These are phyloP conservation scores for Valencia hispanica DNA, from an alignment of 2,797 vertebrate species.

Conservation along the genomic window DNA sequence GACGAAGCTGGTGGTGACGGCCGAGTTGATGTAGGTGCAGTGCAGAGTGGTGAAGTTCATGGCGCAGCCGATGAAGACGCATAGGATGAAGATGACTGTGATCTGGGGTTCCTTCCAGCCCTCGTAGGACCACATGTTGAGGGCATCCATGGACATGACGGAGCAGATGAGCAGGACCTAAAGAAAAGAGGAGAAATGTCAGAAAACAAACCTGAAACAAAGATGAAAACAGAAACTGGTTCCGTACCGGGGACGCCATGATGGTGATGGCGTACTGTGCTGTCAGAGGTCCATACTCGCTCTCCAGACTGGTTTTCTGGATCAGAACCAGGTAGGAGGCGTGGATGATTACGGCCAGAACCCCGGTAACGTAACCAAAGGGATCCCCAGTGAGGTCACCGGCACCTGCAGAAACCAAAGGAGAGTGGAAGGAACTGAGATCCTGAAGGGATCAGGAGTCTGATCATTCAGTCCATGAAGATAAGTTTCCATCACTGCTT, in stretches of 20 bases:
- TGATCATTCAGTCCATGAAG: too few species aligned
- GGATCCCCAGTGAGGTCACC: slow-evolving; percentile 94
- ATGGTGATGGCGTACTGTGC: slow-evolving; percentile 95
- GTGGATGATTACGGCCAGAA: slow-evolving; percentile 93
- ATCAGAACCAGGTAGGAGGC: slow-evolving; percentile 96
- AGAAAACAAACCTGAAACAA: background rate
- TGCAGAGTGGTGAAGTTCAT: slow-evolving; percentile 99
- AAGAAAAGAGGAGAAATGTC: slow-evolving; percentile 4
- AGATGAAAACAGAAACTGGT: background rate
- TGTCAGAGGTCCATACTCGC: slow-evolving; percentile 90
- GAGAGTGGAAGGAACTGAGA: background rate
- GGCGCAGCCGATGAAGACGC: slow-evolving; percentile 92
- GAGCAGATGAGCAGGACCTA: slow-evolving; percentile 86
- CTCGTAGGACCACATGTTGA: slow-evolving; percentile 91
- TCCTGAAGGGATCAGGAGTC: too few species aligned
- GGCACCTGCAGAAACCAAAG: slow-evolving; percentile 81
- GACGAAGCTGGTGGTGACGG: slow-evolving; percentile 98
- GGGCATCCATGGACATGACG: slow-evolving; percentile 90
- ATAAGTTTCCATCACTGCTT: background rate
- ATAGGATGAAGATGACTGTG: slow-evolving; percentile 87
- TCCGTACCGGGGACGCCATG: slow-evolving; percentile 83
- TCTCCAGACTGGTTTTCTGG: slow-evolving; percentile 92
- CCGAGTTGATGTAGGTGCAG: slow-evolving; percentile 98
- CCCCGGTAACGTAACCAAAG: slow-evolving; percentile 93
- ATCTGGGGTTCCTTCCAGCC: slow-evolving; percentile 91